Evolutionary conservation across 2,888 invertebrate species (phyloP), one percentile per base, ranked within the genome.

Genomic region (Conops quadrifasciatus): DNA sequence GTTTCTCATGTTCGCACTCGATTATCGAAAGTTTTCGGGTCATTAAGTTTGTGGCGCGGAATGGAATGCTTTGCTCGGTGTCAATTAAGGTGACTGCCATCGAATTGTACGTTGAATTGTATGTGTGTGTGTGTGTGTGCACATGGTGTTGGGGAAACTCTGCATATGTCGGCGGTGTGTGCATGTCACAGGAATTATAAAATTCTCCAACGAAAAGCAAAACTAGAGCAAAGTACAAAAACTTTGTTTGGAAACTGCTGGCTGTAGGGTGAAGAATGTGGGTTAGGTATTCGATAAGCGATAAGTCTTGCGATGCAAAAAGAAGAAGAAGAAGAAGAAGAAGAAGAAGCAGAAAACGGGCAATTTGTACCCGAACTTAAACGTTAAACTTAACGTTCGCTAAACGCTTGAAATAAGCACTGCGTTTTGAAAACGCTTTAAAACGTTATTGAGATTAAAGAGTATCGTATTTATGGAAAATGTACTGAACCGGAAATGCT

Each of bases 21-120:
- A 82, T 84, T 84, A 84, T 84, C 84, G 84, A 84, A 83, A 82
- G 81, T 84, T 84, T 84, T 83, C 84, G 79, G 83, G 83, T 84
- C 84, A 84, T 84, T 84, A 84, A 84, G 84, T 84, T 67, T 68
- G 67, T 70, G 58, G 72, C 24, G 43, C 24, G 62, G 30, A 56
- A 64, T n/a, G n/a, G n/a, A n/a, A n/a, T 21, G 45, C 19, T 43
- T 28, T 24, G 62, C 26, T 36, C 7, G 21, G 64, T 62, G 67
- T 67, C 67, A 72, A 68, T 74, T 71, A 72, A 72, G 51, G 63
- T 56, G 59, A 63, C 26, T 67, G 71, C 30, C 36, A 36, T 36
- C 36, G 36, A 7, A 4, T 36, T 36, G 36, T 36, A 9, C 9
- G 36, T 36, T 4, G 4, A 51, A 53, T 36, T 69, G 51, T 43